Percentiles rank a stretch among this genome's conserved stretches.
These are phyloP conservation scores for Monochamus saltuarius DNA, from an alignment of 1,140 invertebrate species.

Conservation along the genomic window DNA sequence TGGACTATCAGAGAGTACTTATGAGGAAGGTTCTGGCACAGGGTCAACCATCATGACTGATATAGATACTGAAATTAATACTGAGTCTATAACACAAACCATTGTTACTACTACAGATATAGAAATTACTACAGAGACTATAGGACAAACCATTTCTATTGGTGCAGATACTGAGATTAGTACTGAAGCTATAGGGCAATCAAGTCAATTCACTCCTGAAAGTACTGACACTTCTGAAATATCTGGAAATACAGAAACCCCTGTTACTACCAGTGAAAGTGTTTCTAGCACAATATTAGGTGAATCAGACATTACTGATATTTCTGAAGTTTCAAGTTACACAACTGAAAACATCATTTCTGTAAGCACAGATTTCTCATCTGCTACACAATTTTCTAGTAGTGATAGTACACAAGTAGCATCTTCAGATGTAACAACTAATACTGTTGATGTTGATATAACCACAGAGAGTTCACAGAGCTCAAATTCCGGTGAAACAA, in stretches of 20 bases:
- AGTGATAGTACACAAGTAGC: too few species aligned
- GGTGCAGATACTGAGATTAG: constrained; percentile 21
- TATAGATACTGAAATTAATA: constrained; percentile 21
- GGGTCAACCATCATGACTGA: constrained; percentile 8
- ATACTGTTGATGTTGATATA: too few species aligned
- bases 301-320: background rate
- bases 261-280: constrained; percentile 16
- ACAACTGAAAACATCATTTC: background rate
- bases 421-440: too few species aligned
- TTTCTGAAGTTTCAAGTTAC: constrained; percentile 22
- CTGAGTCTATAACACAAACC: constrained; percentile 12
- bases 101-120: background rate
- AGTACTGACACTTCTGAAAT: constrained; percentile 29
- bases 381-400: too few species aligned
- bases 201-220: constrained; percentile 32
- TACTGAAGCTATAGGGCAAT: constrained; percentile 17
- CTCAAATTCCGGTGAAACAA: too few species aligned
- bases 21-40: constrained; percentile 27
- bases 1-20: constrained; percentile 8
- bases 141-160: constrained; percentile 22
- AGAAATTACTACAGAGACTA: constrained; percentile 29
- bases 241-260: constrained; percentile 35
- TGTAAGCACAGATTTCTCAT: background rate
- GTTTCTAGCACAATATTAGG: background rate
- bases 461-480: too few species aligned